phyloP scores from a whole-genome alignment of 2,888 invertebrate species.

The Holacanthella duospinosa region DNA sequence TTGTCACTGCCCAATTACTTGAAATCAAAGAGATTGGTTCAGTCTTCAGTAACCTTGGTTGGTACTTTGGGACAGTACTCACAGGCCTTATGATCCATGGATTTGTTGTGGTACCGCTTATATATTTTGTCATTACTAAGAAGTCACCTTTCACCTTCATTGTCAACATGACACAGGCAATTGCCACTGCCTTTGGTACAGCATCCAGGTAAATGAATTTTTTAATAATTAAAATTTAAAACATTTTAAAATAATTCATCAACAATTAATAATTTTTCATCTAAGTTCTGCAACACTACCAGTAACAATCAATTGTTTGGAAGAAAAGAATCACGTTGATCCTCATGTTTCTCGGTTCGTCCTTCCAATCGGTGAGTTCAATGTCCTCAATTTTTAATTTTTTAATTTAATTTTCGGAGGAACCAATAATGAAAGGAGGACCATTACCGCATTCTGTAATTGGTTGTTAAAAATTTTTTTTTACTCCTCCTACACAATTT shows the following conservation, averaged over 20 bases:
- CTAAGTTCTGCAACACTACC: constrained; percentile 32
- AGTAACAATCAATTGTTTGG: constrained; percentile 26
- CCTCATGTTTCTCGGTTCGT: constrained; percentile 26
- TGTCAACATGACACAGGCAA: constrained; percentile 76
- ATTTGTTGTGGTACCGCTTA: constrained; percentile 71
- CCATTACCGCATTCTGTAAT: too few species aligned
- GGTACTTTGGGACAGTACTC: constrained; percentile 86
- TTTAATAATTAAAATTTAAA: neutral
- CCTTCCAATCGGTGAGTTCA: constrained; percentile 20
- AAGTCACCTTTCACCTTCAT: constrained; percentile 72
- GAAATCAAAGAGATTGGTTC: constrained; percentile 75
- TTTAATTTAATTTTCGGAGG: neutral
- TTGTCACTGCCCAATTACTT: constrained; percentile 80
- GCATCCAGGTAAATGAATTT: constrained; percentile 59
- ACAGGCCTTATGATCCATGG: constrained; percentile 82
- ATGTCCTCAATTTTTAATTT: neutral
- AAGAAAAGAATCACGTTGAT: constrained; percentile 27
- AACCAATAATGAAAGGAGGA: too few species aligned
- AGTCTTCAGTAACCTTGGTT: constrained; percentile 72
- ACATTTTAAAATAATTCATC: too few species aligned
- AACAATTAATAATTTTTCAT: neutral
- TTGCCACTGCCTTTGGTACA: constrained; percentile 92
- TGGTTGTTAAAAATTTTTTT: too few species aligned
- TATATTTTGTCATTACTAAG: constrained; percentile 71
- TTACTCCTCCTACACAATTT: too few species aligned